phyloP scores from a whole-genome alignment of 2,113 vertebrate species.

The Nothobranchius kuhntae region DNA sequence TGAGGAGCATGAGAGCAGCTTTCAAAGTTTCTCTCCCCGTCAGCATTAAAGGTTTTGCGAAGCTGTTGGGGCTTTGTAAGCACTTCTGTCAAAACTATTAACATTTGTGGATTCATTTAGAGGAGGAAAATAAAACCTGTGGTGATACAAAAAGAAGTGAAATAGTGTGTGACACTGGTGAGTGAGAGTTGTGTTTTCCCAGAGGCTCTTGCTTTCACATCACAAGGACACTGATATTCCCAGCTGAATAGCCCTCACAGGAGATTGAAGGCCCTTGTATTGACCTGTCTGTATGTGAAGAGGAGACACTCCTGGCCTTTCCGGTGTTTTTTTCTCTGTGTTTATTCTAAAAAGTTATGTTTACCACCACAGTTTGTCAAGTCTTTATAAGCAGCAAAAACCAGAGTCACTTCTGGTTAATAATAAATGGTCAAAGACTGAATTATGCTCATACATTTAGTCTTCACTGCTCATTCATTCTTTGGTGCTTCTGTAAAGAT shows the following conservation, averaged over 20 bases:
- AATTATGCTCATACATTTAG: not conserved
- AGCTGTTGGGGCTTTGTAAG: constrained; percentile 58
- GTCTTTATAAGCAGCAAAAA: not conserved
- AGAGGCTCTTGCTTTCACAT: constrained; percentile 23
- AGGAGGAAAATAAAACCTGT: constrained; percentile 13
- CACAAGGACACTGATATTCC: constrained; percentile 41
- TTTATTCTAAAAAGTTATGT: constrained; percentile 4
- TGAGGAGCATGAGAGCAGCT: constrained; percentile 47
- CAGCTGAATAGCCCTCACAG: constrained; percentile 29
- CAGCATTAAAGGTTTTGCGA: constrained; percentile 53
- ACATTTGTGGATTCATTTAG: constrained; percentile 63
- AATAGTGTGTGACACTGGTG: constrained; percentile 12
- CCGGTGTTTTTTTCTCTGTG: not conserved
- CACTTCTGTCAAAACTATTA: constrained; percentile 75
- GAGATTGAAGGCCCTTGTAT: constrained; percentile 28
- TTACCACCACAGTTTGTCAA: too few relatives aligned
- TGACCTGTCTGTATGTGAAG: constrained; percentile 22
- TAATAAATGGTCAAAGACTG: not conserved
- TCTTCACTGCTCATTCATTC: not conserved
- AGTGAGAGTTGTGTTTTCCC: constrained; percentile 16
- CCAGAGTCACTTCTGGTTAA: not conserved
- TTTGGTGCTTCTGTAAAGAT: not conserved
- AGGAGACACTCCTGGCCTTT: constrained; percentile 2
- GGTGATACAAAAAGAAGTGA: not conserved
- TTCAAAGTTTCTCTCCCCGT: constrained; percentile 51